Evolutionary conservation across 2,113 vertebrate genomes (phyloP), one percentile per base, ranked within the genome.

Genomic region (Spermophilus dauricus): DNA sequence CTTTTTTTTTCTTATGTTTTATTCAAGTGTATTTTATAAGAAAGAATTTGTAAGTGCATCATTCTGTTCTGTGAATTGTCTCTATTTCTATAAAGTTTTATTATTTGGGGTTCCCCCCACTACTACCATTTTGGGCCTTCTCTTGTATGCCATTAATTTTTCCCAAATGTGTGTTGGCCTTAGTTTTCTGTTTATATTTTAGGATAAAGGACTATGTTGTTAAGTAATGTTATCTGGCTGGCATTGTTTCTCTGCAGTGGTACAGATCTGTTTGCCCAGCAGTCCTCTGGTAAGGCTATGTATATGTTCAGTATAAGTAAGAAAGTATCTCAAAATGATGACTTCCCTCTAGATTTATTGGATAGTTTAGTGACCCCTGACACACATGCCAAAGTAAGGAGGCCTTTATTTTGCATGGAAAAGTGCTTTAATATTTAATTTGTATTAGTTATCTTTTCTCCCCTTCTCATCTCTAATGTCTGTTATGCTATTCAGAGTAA

Each of bases 1-100:
- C 51, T 75, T 92, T 86, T 96, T 96, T 76, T n/a, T 2, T 65
- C 80, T 85, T 13, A n/a, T 96, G 5, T 67, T 84, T 94, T 89
- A 89, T 86, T 92, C 70, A 77, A 32, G 1, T 78, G 11, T 78
- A 42, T 28, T 72, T 81, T 70, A 81, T 86, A 32, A 75, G n/a
- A 76, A 82, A 32, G 28, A 32, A 48, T 45, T 95, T 77, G 89
- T 39, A 61, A 82, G 28, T 85, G 9, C 91, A 58, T 17, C 70
- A 58, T 95, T 91, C 67, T 91, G 37, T 53, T 4, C 32, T 22
- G 65, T 73, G n/a, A 75, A 81, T 91, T 84, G 9, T 61, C 22
- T 80, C 10, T 48, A 39, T 91, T 96, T 94, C 83, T 80, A 34
- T 22, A 4, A 58, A 20, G 39, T 63, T 84, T 84, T 77, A 48